phyloP scores from a whole-genome alignment of 64 coral and sea anemone genomes.

The Montipora foliosa region DNA sequence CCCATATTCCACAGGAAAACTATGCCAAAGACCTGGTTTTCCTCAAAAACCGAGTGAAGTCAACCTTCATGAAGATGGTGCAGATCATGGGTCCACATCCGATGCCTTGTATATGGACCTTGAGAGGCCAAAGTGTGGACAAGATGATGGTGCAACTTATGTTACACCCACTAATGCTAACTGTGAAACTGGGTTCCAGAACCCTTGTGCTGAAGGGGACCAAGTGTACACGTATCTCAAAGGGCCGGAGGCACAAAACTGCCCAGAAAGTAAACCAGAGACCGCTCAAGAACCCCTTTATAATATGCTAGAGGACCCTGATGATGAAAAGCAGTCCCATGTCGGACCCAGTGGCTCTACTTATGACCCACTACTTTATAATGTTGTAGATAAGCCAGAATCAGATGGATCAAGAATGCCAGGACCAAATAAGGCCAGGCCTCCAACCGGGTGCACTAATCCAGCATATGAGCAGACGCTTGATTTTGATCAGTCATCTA shows the following conservation, averaged over 20 bases:
- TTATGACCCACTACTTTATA: slow-evolving; percentile 7
- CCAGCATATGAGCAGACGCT: slow-evolving; percentile 25
- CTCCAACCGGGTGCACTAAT: background rate
- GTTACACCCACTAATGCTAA: background rate
- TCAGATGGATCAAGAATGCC: background rate
- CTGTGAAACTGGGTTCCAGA: background rate
- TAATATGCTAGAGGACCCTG: slow-evolving; percentile 10
- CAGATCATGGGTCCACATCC: background rate
- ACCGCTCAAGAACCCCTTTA: background rate
- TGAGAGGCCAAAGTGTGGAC: background rate
- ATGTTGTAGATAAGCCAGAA: slow-evolving; percentile 8
- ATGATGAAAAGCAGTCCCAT: background rate
- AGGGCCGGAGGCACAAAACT: background rate
- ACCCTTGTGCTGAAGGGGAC: background rate
- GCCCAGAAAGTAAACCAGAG: background rate
- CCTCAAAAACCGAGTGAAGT: background rate
- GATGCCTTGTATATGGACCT: slow-evolving; percentile 22
- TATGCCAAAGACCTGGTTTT: background rate
- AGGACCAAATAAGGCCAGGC: background rate
- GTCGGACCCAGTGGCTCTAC: background rate
- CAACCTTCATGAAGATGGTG: slow-evolving; percentile 1
- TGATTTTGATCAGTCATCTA: background rate
- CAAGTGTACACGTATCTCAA: background rate
- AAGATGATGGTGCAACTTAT: background rate
- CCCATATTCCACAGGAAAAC: background rate